Percentiles rank a stretch among this genome's conserved stretches.
phyloP scores from a whole-genome alignment of 2,797 vertebrate species.

The Parambassis ranga region DNA sequence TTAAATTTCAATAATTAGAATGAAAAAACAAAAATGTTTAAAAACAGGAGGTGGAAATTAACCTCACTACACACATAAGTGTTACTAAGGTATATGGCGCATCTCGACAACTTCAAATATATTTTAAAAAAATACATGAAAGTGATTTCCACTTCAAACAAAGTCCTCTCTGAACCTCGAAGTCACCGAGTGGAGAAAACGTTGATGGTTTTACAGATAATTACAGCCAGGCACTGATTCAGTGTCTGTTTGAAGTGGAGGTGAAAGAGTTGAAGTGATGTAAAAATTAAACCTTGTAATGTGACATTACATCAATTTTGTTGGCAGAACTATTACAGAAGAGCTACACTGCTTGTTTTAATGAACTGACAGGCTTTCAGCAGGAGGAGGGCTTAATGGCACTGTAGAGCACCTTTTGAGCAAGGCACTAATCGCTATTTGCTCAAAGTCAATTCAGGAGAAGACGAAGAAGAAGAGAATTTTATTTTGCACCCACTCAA shows the following conservation, averaged over 20 bases:
- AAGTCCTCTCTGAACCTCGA: slow-evolving; percentile 8
- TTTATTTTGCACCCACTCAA: too few species aligned
- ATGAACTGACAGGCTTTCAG: background rate
- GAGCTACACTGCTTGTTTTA: background rate
- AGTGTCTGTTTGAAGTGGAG: slow-evolving; percentile 27
- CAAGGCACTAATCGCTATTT: background rate
- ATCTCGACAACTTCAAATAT: slow-evolving; percentile 4
- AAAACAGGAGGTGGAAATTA: slow-evolving; percentile 3
- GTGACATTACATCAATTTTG: background rate
- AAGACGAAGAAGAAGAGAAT: too few species aligned
- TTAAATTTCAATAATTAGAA: background rate
- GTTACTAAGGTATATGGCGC: background rate
- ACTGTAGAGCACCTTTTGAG: background rate
- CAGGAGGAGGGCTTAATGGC: background rate
- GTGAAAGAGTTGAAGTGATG: slow-evolving; percentile 14
- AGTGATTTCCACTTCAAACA: slow-evolving; percentile 41
- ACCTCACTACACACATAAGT: background rate
- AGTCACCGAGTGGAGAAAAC: slow-evolving; percentile 11
- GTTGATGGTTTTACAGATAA: slow-evolving; percentile 28
- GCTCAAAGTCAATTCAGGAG: too few species aligned
- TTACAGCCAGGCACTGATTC: slow-evolving; percentile 1
- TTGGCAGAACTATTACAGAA: background rate
- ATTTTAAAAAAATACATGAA: slow-evolving; percentile 18
- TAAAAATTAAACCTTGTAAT: background rate
- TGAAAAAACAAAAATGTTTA: background rate